Evolutionary conservation across 2,113 vertebrate genomes (phyloP).

Genomic region (Nesogale talazaci): DNA sequence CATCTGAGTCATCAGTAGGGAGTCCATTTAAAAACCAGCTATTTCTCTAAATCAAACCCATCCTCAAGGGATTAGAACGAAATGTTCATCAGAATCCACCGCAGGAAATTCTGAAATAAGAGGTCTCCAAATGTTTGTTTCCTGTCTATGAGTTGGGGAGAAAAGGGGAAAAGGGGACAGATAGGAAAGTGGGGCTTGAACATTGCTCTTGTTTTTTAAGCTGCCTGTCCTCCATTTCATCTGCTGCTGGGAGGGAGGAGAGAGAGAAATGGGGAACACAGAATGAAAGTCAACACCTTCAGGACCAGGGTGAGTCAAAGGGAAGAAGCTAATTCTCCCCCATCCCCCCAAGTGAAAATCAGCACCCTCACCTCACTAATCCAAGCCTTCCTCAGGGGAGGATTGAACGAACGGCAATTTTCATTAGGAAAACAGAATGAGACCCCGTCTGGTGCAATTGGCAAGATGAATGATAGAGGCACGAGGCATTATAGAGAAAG

Average conservation of each 20-base stretch:
- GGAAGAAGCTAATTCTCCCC: not conserved
- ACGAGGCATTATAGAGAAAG: not conserved
- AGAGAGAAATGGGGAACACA: not conserved
- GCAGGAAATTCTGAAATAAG: conserved; percentile 35
- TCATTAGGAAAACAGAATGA: conserved; percentile 27
- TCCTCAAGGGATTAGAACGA: conserved; percentile 50
- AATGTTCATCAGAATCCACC: not conserved
- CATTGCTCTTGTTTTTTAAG: not conserved
- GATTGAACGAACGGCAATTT: not conserved
- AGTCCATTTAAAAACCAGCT: conserved; percentile 61
- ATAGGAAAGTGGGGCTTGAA: not conserved
- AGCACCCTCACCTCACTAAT: not conserved
- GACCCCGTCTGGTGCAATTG: not conserved
- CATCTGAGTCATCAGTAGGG: conserved; percentile 29
- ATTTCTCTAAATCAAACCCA: conserved; percentile 42
- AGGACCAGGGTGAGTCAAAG: not conserved
- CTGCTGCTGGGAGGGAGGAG: not conserved
- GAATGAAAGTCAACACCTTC: not conserved
- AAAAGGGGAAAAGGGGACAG: not conserved
- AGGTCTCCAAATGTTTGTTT: conserved; percentile 27
- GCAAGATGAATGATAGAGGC: not conserved
- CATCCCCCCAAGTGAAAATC: not conserved
- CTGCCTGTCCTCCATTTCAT: not conserved
- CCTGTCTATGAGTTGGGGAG: not conserved
- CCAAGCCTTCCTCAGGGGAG: conserved; percentile 1